A percentile compares a stretch with the other conserved stretches of the same genome.
Conservation (phyloP, 2,113 vertebrate species). For the Gymnorhina tibicen region DNA sequence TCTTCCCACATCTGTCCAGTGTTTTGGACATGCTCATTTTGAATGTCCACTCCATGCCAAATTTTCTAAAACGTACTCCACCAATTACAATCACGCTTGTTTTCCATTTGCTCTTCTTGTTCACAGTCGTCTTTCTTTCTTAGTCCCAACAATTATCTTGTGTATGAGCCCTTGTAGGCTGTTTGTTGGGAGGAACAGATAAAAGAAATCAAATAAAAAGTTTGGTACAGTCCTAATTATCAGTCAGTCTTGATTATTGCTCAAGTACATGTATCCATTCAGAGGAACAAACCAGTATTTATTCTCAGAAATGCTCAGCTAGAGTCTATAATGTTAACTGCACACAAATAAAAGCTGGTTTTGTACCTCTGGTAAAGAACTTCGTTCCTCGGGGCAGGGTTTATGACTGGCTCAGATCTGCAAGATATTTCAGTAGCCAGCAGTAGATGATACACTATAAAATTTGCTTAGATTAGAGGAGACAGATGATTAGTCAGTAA, state of each 20-base stretch:
- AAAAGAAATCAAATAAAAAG: neutral
- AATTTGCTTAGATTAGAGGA: neutral
- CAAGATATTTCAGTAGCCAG: neutral
- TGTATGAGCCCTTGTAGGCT: neutral
- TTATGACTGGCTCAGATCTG: neutral
- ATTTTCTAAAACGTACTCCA: neutral
- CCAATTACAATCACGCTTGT: neutral
- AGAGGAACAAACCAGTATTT: neutral
- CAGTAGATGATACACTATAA: neutral
- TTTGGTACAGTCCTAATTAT: neutral
- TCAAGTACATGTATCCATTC: neutral
- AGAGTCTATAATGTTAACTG: neutral
- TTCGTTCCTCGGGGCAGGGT: rapidly evolving
- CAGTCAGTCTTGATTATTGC: neutral
- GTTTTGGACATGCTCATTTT: neutral
- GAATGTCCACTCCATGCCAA: neutral
- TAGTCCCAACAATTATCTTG: neutral
- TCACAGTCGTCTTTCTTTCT: neutral
- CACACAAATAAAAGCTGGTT: neutral
- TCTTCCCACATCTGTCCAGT: neutral
- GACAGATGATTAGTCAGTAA: neutral
- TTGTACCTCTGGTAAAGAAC: neutral
- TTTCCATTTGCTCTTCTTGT: neutral
- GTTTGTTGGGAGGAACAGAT: neutral
- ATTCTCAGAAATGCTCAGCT: neutral